Base-by-base conservation (phyloP, 2,888 invertebrate genomes). In the Oscheius sp. region DNA sequence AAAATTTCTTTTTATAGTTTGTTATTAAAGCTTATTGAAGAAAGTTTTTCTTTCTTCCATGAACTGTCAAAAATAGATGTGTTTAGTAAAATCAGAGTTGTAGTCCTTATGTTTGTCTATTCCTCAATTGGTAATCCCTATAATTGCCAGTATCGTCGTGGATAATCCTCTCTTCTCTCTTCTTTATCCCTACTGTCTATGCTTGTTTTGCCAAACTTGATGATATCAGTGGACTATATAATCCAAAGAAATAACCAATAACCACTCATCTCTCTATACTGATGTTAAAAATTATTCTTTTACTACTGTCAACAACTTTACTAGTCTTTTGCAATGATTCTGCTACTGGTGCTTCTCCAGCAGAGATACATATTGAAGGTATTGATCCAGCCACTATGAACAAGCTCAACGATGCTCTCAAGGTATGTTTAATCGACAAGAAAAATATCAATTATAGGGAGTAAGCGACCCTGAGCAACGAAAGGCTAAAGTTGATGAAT, bases 321-420 rank as follows among this genome's bases (percentile, higher is more conserved):
- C 41, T 20, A 17, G 41, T 41, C 4, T 20, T 20, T 20, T 14
- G 14, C 4, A 20, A 14, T 41, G 41, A 17, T 4, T 20, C 41
- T 12, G 41, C 20, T 20, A 14, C 41, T 6, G 12, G n/a, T 20
- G 8, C 36, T 14, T 9, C 36, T 36, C 20, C 41, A 17, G 41
- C n/a, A 17, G 50, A 50, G 9, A 50, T 50, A 26, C 32, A 54
- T n/a, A 54, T 54, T 9, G 33, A 54, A 32, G 54, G 54, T 17
- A 33, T 54, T 33, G 54, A 54, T 22, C 33, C 6, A 12, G 33
- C n/a, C 6, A 33, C 14, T 22, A 6, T 54, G 32, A 33, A n/a
- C n/a, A 54, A 54, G 20, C 33, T 54, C 9, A 54, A 54, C 33
- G 54, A 54, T 4, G 54, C 14, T 9, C 32, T 54, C 14, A 54